Evolutionary conservation across 2,888 invertebrate species (phyloP).

Genomic region (Exocentrus adspersus): DNA sequence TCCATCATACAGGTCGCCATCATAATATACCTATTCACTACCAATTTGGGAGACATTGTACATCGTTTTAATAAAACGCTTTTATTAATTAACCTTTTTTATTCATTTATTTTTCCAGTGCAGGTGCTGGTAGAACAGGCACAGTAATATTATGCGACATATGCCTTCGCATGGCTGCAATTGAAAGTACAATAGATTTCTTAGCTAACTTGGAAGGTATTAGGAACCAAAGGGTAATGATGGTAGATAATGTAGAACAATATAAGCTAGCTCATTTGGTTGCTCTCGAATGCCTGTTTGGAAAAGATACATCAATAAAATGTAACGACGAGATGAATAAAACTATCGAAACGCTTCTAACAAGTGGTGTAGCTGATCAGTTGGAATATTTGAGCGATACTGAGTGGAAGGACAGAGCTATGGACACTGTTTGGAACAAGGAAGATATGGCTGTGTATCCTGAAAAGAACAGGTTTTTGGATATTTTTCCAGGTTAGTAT

Average conservation of each 20-base stretch:
- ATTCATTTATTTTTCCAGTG: constrained; percentile 59
- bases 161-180: constrained; percentile 64
- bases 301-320: constrained; percentile 57
- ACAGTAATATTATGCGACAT: constrained; percentile 70
- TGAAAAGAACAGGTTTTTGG: constrained; percentile 60
- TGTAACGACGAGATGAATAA: constrained; percentile 57
- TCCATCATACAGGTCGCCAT: too few relatives aligned
- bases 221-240: constrained; percentile 58
- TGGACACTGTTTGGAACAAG: constrained; percentile 50
- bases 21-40: too few relatives aligned
- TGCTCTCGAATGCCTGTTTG: constrained; percentile 61
- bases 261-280: constrained; percentile 64
- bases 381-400: constrained; percentile 58
- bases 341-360: constrained; percentile 50
- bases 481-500: constrained; percentile 61
- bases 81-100: too few relatives aligned
- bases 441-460: constrained; percentile 37
- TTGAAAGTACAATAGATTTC: constrained; percentile 59
- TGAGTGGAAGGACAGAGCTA: constrained; percentile 62
- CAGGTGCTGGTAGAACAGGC: constrained; percentile 72
- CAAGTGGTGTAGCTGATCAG: constrained; percentile 54
- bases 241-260: constrained; percentile 63
- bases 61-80: too few relatives aligned
- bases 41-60: too few relatives aligned
- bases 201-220: constrained; percentile 54